Evolutionary conservation across 2,797 vertebrate species (phyloP).

Genomic region (Rallus crepitans): DNA sequence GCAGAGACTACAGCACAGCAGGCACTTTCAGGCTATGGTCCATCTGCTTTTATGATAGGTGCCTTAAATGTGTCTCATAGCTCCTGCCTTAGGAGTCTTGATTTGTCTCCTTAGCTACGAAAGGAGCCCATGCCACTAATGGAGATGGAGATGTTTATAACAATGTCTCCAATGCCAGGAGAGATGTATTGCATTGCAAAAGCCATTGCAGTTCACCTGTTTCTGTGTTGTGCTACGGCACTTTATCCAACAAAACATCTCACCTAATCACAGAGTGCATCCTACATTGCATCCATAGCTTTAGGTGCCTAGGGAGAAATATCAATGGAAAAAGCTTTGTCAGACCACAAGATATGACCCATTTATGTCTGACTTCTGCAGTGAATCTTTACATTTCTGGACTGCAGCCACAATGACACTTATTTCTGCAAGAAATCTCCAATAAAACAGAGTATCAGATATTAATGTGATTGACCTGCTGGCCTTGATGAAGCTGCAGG

Average conservation of each 20-base stretch:
- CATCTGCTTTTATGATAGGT: background rate
- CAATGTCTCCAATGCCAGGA: fast-evolving
- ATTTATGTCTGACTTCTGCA: background rate
- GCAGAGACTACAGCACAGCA: background rate
- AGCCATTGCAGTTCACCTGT: background rate
- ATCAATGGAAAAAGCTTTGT: background rate
- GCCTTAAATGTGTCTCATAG: background rate
- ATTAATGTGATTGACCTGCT: conserved; percentile 38
- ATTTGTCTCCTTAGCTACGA: background rate
- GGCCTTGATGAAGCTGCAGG: conserved; percentile 54
- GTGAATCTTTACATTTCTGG: conserved; percentile 25
- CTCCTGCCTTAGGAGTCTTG: background rate
- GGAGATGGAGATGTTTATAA: background rate
- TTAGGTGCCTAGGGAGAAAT: background rate
- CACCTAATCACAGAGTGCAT: background rate
- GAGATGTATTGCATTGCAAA: background rate
- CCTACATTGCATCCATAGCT: background rate
- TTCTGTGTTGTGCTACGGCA: background rate
- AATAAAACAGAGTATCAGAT: conserved; percentile 22
- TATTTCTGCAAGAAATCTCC: conserved; percentile 33
- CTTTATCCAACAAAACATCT: background rate
- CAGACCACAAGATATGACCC: background rate
- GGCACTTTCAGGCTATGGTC: background rate
- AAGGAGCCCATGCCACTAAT: background rate
- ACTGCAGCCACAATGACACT: conserved; percentile 6